Evolutionary conservation across 2,797 vertebrate genomes (phyloP), one percentile per base, ranked within the genome.

Genomic region (Pygocentrus nattereri): DNA sequence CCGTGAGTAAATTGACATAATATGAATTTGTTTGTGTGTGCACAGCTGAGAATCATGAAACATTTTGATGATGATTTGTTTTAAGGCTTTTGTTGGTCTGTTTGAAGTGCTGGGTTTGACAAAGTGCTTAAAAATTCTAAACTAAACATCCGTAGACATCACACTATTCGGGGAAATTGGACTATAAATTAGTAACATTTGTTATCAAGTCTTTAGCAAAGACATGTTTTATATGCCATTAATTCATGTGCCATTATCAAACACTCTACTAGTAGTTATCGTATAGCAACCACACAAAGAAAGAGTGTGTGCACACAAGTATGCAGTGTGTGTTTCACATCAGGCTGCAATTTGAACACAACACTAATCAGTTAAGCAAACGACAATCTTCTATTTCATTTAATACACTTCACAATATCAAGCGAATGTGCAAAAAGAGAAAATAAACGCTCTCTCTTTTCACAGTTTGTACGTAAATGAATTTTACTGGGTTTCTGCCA

Each of bases 281-380:
- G 25, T 74, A 64, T 27, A 82, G 49, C 19, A 64, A 31, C 34
- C 58, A 27, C 34, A 64, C 50, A 69, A 18, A 30, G 49, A 19
- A 54, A 34, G 56, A 49, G 44, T 62, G 44, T 77, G 76, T 62
- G 61, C 64, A 21, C 38, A 49, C 16, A 16, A 68, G 21, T 49
- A 58, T n/a, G 56, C 41, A 65, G 19, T 21, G 5, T 76, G 74
- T 70, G 30, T 58, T n/a, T 67, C 62, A 85, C 88, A 90, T 86
- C 88, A 92, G 89, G 84, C 76, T 73, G 68, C 70, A 85, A 58
- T 82, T 85, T 83, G 77, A 75, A 54, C 62, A 65, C 81, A 89
- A 87, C 65, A 69, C 59, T 44, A 77, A 88, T 90, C 85, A 86
- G 31, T 41, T 38, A 76, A 30, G 15, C 69, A 54, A 72, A 71